Conservation (phyloP, 2,797 vertebrate species). For the Sternotherus odoratus region DNA sequence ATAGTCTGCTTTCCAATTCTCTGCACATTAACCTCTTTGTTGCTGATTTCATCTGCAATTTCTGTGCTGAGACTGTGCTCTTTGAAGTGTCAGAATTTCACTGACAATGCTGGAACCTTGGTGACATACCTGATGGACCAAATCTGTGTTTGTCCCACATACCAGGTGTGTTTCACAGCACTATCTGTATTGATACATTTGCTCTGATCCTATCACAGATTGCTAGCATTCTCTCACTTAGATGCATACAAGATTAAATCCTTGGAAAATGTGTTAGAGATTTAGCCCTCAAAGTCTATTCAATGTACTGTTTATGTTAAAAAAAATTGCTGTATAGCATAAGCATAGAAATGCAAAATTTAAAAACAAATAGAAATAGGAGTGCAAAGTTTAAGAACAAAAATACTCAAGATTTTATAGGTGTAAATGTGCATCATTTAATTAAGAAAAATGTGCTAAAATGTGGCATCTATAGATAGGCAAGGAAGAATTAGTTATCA, state of each 20-base stretch:
- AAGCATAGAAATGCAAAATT: background rate
- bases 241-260: background rate
- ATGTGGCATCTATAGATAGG: background rate
- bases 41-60: slow-evolving; percentile 56
- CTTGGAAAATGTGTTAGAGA: slow-evolving; percentile 1
- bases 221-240: background rate
- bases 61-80: background rate
- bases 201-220: background rate
- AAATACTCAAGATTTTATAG: background rate
- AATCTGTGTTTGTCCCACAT: background rate
- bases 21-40: slow-evolving; percentile 72
- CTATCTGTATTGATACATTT: background rate
- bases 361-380: background rate
- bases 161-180: background rate
- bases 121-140: background rate
- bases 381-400: background rate
- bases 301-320: background rate
- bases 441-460: background rate
- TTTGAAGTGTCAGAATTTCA: slow-evolving; percentile 23
- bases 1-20: slow-evolving; percentile 64
- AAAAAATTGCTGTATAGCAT: background rate
- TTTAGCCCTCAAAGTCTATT: background rate
- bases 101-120: background rate
- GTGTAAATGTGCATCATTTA: background rate
- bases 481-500: background rate